Percentiles rank a stretch among this genome's conserved stretches.
phyloP scores from a whole-genome alignment of 30 jellyfish, hydroid and myxozoan species.

The Morbakka virulenta region DNA sequence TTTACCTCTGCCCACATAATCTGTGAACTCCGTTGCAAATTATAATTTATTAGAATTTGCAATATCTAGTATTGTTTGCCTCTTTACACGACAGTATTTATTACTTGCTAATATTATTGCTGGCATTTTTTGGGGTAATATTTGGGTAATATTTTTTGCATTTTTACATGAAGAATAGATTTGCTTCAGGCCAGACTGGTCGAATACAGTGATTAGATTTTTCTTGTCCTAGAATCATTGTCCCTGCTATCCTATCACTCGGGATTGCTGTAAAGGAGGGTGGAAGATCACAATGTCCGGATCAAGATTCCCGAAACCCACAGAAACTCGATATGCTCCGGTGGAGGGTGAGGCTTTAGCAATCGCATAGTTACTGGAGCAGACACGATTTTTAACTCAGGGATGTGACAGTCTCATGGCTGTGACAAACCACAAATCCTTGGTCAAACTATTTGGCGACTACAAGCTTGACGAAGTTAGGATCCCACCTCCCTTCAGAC shows the following conservation, averaged over 20 bases:
- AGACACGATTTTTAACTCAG: constrained; percentile 2
- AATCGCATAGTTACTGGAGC: constrained; percentile 3
- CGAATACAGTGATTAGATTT: constrained; percentile 10
- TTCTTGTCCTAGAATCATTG: constrained; percentile 22
- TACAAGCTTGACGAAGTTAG: background rate
- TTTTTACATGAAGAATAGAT: background rate
- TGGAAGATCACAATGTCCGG: constrained; percentile 15
- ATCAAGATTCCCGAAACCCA: constrained; percentile 5
- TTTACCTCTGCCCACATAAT: too few species aligned
- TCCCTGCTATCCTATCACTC: background rate
- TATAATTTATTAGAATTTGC: too few species aligned
- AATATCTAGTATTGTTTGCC: too few species aligned
- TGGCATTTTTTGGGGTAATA: too few species aligned
- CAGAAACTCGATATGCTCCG: constrained; percentile 3
- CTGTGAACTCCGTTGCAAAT: too few species aligned
- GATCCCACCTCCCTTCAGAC: too few species aligned
- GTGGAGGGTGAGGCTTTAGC: too few species aligned
- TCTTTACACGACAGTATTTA: too few species aligned
- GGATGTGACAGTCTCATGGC: constrained; percentile 12
- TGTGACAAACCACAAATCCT: too few species aligned
- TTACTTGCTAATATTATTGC: too few species aligned
- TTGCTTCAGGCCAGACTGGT: constrained; percentile 46
- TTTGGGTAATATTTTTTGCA: too few species aligned
- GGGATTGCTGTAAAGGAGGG: constrained; percentile 10
- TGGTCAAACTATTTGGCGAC: too few species aligned